Conservation (phyloP, 2,888 invertebrate genomes). For the Hylaea fasciaria region DNA sequence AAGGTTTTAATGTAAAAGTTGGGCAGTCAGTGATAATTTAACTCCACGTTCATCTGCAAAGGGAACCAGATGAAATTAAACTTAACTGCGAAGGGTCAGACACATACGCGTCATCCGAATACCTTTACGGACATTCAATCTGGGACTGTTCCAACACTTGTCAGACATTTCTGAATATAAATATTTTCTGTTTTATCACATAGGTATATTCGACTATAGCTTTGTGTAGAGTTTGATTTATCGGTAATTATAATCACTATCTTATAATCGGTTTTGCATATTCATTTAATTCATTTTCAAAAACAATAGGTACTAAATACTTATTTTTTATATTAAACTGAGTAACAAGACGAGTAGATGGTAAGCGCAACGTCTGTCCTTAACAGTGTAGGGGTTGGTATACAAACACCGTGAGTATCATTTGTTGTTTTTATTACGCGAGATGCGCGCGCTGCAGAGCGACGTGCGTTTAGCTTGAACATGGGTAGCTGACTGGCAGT, state of each 20-base stretch:
- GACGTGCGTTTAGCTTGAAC: no score
- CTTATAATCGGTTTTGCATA: no score
- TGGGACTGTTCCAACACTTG: constrained; percentile 1
- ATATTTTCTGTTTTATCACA: background rate
- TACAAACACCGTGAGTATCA: no score
- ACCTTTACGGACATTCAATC: constrained; percentile 9
- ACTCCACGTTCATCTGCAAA: constrained; percentile 18
- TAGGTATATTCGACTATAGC: background rate
- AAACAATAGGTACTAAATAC: no score
- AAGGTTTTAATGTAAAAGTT: constrained; percentile 9
- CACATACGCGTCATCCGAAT: constrained; percentile 11
- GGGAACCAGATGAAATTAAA: constrained; percentile 28
- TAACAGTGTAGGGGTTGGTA: no score
- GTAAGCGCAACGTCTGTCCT: no score
- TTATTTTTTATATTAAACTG: no score
- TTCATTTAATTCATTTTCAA: no score
- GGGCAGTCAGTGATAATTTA: constrained; percentile 23
- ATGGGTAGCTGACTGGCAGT: no score
- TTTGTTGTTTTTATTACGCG: no score
- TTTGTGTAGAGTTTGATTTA: background rate
- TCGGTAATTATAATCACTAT: background rate
- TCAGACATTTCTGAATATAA: background rate
- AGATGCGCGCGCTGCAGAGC: no score
- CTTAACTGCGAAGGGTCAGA: constrained; percentile 22
- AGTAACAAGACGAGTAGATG: no score